Conservation (phyloP, 2,113 vertebrate species). For the Cebidichthys violaceus region DNA sequence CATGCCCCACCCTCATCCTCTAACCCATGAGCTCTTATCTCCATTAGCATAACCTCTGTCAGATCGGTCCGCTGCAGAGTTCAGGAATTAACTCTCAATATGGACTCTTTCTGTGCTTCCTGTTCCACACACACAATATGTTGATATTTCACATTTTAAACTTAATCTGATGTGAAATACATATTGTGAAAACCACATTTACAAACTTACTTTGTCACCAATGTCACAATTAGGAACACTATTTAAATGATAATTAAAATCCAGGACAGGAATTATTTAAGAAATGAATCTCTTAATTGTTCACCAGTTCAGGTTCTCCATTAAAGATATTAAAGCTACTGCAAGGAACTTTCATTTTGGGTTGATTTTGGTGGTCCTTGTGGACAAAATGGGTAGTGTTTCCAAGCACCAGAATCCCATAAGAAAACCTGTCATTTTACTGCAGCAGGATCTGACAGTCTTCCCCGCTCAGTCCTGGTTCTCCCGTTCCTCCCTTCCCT, state of each 20-base stretch:
- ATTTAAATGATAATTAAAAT: not conserved
- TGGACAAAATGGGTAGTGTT: not conserved
- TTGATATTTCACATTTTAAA: not conserved
- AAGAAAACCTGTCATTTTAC: too few species aligned
- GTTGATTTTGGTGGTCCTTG: not conserved
- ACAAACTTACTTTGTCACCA: not conserved
- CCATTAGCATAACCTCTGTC: conserved; percentile 49
- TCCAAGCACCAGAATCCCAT: too few species aligned
- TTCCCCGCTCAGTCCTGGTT: too few species aligned
- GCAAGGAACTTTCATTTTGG: not conserved
- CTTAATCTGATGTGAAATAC: not conserved
- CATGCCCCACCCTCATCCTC: conserved; percentile 30
- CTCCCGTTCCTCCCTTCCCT: too few species aligned
- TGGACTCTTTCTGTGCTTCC: not conserved
- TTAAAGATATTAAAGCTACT: not conserved
- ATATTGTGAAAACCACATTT: not conserved
- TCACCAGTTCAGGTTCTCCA: not conserved
- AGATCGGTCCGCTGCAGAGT: conserved; percentile 29
- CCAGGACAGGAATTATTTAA: not conserved
- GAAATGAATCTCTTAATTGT: not conserved
- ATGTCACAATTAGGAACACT: not conserved
- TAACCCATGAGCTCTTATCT: conserved; percentile 51
- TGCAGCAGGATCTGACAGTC: too few species aligned
- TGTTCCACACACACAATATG: not conserved
- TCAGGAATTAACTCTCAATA: conserved; percentile 38